These are phyloP conservation scores for Philotrypesis tridentata DNA, from an alignment of 1,140 invertebrate genomes.

Conservation along the genomic window DNA sequence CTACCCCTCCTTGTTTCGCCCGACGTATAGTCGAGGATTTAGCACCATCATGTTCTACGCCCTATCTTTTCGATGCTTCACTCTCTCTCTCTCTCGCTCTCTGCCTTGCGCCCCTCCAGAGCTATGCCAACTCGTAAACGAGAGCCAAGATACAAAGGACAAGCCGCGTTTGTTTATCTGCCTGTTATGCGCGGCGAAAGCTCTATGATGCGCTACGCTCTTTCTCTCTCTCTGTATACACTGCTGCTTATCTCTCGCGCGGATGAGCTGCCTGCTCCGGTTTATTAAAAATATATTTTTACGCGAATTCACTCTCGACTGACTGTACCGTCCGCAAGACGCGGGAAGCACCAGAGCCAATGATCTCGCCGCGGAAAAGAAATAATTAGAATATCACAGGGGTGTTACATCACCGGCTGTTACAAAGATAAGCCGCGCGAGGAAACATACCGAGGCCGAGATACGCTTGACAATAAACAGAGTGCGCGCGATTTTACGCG, in stretches of 20 bases:
- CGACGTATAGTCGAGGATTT: neutral
- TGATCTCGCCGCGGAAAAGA: too few species aligned
- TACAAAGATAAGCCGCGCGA: neutral
- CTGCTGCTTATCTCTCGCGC: neutral
- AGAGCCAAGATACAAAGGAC: neutral
- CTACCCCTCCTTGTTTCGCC: neutral
- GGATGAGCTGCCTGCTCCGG: too few species aligned
- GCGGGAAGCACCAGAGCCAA: too few species aligned
- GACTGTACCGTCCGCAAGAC: too few species aligned
- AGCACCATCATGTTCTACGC: neutral
- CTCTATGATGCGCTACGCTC: too few species aligned
- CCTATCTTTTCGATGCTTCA: neutral
- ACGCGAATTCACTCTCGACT: too few species aligned
- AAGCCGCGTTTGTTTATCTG: neutral
- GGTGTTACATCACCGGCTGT: too few species aligned
- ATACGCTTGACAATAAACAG: neutral
- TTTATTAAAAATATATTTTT: too few species aligned
- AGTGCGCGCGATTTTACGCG: slow-evolving; percentile 29
- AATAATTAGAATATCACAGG: too few species aligned
- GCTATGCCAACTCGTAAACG: neutral
- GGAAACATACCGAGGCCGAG: neutral
- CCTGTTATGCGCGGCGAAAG: too few species aligned
- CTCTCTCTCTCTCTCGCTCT: too few species aligned
- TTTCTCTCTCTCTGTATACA: neutral
- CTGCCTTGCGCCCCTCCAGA: neutral